Base-by-base conservation (phyloP, 1,140 invertebrate species). In the Plutomurus gul region DNA sequence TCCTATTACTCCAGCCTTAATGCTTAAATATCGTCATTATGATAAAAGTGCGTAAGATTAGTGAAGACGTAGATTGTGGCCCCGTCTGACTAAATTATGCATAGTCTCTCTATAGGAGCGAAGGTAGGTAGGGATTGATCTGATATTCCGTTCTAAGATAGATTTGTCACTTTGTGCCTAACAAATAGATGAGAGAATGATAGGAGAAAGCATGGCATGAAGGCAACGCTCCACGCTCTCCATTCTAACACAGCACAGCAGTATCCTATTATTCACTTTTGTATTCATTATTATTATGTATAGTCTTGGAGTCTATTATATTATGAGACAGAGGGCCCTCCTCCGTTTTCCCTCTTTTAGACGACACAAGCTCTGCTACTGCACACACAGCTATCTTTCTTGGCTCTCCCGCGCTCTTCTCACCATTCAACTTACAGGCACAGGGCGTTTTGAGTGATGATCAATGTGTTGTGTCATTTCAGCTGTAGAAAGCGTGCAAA, bases 311-410 rank as follows among this genome's bases (percentile, higher is more conserved):
- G 56, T 33, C 13, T 65, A 65, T 65, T 65, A 65, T 65, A 65
- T 65, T 33, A 65, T 33, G 56, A 33, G 56, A 65, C 25, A 33
- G n/a, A n/a, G 16, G 27, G 27, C 27, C 56, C 56, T 36, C 56
- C 56, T 65, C 56, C 36, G 27, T 65, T 65, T 65, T 65, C 56
- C 30, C 56, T 36, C n/a, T n/a, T n/a, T n/a, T n/a, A n/a, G n/a
- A n/a, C n/a, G n/a, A n/a, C n/a, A n/a, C n/a, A n/a, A n/a, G n/a
- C n/a, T n/a, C n/a, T n/a, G n/a, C n/a, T n/a, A n/a, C n/a, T n/a
- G n/a, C n/a, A n/a, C 56, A 65, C 56, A 65, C 30, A 65, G 56
- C 56, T 65, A 65, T 65, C 56, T 65, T 65, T 65, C 56, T 65
- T 30, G 56, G 27, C 56, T 65, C 13, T 56, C 22, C 51, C 25